phyloP scores from a whole-genome alignment of 2,113 vertebrate genomes.

The Heloderma charlesbogerti region DNA sequence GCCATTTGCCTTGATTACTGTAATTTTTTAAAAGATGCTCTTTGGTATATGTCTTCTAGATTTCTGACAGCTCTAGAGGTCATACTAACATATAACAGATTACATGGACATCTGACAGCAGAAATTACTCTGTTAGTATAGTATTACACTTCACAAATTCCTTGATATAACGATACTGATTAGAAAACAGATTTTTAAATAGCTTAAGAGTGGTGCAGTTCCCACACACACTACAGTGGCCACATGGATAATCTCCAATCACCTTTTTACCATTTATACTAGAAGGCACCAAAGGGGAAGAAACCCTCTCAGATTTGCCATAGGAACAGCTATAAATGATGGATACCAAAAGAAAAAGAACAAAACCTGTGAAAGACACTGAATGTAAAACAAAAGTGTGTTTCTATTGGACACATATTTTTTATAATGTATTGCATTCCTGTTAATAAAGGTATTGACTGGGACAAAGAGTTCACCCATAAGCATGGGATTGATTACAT shows the following conservation, averaged over 20 bases:
- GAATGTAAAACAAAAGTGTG: background rate
- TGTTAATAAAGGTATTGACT: background rate
- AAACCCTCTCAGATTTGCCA: constrained; percentile 7
- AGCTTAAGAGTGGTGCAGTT: no score
- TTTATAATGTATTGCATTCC: background rate
- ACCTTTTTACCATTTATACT: no score
- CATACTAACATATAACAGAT: no score
- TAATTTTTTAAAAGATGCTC: constrained; percentile 13
- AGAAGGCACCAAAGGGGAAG: no score
- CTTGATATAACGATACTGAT: no score
- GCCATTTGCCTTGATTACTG: background rate
- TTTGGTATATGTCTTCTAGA: background rate
- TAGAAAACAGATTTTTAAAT: no score
- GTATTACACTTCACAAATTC: no score
- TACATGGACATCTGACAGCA: no score
- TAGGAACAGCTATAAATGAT: background rate
- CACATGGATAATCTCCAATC: no score
- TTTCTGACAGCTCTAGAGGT: no score
- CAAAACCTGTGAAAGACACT: background rate
- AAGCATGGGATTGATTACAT: constrained; percentile 9
- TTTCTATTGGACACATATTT: background rate
- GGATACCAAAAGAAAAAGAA: background rate
- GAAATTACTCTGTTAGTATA: no score
- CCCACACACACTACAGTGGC: no score
- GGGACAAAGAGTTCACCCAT: background rate